Percentiles rank a stretch among this genome's conserved stretches.
Evolutionary conservation across 2,888 invertebrate genomes (phyloP).

Genomic region (Spodoptera exigua): DNA sequence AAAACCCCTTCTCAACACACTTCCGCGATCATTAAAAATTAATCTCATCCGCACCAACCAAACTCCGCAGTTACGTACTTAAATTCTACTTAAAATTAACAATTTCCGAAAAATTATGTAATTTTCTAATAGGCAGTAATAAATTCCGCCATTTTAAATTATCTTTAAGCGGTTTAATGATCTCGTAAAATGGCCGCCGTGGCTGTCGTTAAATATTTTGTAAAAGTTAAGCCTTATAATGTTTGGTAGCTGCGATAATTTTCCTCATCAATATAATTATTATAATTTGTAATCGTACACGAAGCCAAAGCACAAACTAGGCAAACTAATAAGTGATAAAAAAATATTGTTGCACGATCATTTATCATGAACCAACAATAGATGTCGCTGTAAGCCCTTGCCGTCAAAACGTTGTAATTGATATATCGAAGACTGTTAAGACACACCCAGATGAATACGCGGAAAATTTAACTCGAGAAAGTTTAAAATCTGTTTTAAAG

Average conservation of each 20-base stretch:
- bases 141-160: conserved; percentile 48
- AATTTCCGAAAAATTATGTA: conserved; percentile 46
- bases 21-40: too few relatives aligned
- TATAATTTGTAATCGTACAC: too few relatives aligned
- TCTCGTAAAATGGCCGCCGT: conserved; percentile 45
- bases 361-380: conserved; percentile 38
- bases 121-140: conserved; percentile 42
- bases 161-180: conserved; percentile 46
- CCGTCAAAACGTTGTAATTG: conserved; percentile 50
- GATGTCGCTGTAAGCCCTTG: conserved; percentile 42
- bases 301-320: conserved; percentile 6
- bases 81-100: conserved; percentile 37
- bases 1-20: too few relatives aligned
- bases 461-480: conserved; percentile 14
- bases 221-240: conserved; percentile 27
- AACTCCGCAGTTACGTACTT: conserved; percentile 7
- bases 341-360: conserved; percentile 7
- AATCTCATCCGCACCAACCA: not conserved
- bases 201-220: conserved; percentile 44
- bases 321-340: conserved; percentile 9
- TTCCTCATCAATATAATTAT: too few relatives aligned
- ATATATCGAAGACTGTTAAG: conserved; percentile 37
- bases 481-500: not conserved
- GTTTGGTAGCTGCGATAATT: too few relatives aligned
- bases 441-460: conserved; percentile 1